Percentiles rank a stretch among this genome's conserved stretches.
Evolutionary conservation across 2,113 vertebrate genomes (phyloP).

Genomic region (Podocnemis expansa): DNA sequence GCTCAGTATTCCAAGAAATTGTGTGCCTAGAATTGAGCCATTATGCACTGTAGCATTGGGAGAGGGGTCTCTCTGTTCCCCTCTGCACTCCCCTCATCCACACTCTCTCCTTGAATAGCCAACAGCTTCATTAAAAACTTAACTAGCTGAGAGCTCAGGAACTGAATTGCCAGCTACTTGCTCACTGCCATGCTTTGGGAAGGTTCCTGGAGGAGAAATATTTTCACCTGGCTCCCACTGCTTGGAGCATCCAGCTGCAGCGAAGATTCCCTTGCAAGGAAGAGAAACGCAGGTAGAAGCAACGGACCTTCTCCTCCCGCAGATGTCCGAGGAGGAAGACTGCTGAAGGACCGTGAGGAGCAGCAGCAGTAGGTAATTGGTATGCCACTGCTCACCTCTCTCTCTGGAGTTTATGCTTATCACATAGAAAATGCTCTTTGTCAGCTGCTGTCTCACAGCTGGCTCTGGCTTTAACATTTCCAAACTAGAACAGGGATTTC

Average conservation of each 20-base stretch:
- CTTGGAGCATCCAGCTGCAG: neutral
- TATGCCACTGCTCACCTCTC: constrained; percentile 58
- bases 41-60: no score
- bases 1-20: neutral
- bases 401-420: constrained; percentile 44
- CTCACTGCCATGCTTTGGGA: neutral
- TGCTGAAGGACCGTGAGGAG: neutral
- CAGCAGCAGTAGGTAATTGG: constrained; percentile 7
- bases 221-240: neutral
- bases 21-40: neutral
- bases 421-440: constrained; percentile 66
- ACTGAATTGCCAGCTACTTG: neutral
- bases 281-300: neutral
- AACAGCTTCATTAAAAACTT: neutral
- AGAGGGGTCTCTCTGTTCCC: neutral
- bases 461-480: constrained; percentile 54
- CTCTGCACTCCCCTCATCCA: neutral
- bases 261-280: neutral
- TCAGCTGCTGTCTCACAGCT: constrained; percentile 26
- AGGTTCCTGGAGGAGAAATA: neutral
- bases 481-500: neutral
- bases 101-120: neutral
- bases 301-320: neutral
- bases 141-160: neutral
- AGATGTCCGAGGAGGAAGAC: neutral